Percentiles rank a stretch among this genome's conserved stretches.
phyloP scores from a whole-genome alignment of 2,113 vertebrate genomes.

The Macquaria australasica region DNA sequence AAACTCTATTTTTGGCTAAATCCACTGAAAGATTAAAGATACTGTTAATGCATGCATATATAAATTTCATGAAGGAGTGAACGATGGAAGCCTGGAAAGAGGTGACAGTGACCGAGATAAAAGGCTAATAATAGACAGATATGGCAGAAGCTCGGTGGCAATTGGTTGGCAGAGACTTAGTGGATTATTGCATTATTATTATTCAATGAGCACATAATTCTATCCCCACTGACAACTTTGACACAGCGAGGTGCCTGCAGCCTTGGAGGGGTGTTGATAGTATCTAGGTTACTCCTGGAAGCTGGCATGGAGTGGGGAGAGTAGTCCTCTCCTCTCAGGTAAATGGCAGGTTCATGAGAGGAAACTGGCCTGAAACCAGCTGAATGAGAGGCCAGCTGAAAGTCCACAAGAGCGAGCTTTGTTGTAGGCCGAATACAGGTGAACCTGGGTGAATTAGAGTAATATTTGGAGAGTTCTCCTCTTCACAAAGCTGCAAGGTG shows the following conservation, averaged over 20 bases:
- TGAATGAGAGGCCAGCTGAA: constrained; percentile 8
- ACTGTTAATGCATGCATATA: constrained; percentile 66
- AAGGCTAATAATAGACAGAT: constrained; percentile 66
- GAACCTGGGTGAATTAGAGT: background rate
- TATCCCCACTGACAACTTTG: background rate
- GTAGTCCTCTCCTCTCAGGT: constrained; percentile 31
- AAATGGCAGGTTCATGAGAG: constrained; percentile 21
- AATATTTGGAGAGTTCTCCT: background rate
- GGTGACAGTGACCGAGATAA: constrained; percentile 63
- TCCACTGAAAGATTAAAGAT: constrained; percentile 51
- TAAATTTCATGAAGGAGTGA: constrained; percentile 71
- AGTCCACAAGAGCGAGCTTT: background rate
- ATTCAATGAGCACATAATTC: constrained; percentile 47
- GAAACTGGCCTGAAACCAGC: constrained; percentile 25
- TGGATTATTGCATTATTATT: constrained; percentile 65
- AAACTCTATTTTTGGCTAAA: constrained; percentile 63
- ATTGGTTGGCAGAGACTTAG: constrained; percentile 45
- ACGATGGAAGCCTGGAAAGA: constrained; percentile 50
- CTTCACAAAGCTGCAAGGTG: background rate
- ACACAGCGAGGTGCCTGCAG: background rate
- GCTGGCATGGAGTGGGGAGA: constrained; percentile 13
- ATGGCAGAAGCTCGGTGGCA: constrained; percentile 29
- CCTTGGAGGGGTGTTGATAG: background rate
- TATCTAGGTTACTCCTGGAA: constrained; percentile 18
- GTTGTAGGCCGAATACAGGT: background rate